A percentile compares a stretch with the other conserved stretches of the same genome.
Conservation (phyloP, 1,140 invertebrate genomes). For the Geopemphigus sp. region DNA sequence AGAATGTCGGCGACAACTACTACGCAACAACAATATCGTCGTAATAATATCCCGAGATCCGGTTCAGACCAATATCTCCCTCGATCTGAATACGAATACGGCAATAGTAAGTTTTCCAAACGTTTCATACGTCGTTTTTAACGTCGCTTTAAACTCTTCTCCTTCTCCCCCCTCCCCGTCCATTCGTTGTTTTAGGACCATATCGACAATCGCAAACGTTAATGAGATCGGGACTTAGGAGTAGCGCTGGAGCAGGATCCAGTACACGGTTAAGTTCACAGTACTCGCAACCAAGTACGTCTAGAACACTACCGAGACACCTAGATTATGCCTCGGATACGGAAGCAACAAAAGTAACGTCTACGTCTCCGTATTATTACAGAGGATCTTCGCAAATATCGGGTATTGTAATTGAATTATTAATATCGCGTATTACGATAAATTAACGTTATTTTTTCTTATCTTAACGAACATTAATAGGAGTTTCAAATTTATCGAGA, state of each 20-base stretch:
- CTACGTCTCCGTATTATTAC: slow-evolving; percentile 73
- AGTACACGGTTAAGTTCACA: slow-evolving; percentile 44
- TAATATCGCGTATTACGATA: not conserved
- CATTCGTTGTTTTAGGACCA: slow-evolving; percentile 58
- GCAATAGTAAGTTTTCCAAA: slow-evolving; percentile 47
- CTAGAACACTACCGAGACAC: slow-evolving; percentile 60
- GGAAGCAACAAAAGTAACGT: slow-evolving; percentile 74
- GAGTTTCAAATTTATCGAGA: slow-evolving; percentile 43
- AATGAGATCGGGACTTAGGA: slow-evolving; percentile 71
- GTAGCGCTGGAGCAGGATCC: slow-evolving; percentile 56
- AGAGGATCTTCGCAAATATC: slow-evolving; percentile 57
- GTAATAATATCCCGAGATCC: slow-evolving; percentile 69
- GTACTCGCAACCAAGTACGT: slow-evolving; percentile 40
- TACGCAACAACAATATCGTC: slow-evolving; percentile 56
- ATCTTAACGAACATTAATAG: slow-evolving; percentile 6
- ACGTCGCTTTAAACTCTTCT: not conserved
- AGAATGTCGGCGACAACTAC: slow-evolving; percentile 60
- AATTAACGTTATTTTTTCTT: not conserved
- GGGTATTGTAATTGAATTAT: not conserved
- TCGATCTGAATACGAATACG: slow-evolving; percentile 73
- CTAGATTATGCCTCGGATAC: slow-evolving; percentile 92
- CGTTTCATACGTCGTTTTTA: not conserved
- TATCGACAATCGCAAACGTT: slow-evolving; percentile 70
- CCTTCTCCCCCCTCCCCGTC: too few species aligned
- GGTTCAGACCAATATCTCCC: slow-evolving; percentile 83